Evolutionary conservation across 2,888 invertebrate species (phyloP).

Genomic region (Gymnoscelis rufifasciata): DNA sequence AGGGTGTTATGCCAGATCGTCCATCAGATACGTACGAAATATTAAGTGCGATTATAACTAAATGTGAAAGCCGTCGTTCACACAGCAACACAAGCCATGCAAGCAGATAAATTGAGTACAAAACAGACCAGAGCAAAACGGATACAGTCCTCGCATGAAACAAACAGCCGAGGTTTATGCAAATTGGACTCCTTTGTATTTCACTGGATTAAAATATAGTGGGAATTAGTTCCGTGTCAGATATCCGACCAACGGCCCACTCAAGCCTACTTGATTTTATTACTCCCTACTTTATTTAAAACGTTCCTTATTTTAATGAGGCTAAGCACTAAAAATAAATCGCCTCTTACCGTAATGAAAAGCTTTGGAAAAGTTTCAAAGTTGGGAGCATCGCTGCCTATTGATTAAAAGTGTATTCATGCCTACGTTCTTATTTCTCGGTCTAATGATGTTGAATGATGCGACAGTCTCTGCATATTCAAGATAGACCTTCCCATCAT

Average conservation of each 20-base stretch:
- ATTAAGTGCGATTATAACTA: no score
- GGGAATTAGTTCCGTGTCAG: conserved; percentile 76
- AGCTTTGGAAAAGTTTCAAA: conserved; percentile 22
- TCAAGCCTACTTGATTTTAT: conserved; percentile 62
- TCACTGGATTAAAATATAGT: conserved; percentile 76
- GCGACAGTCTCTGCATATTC: conserved; percentile 64
- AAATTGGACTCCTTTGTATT: conserved; percentile 77
- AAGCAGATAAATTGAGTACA: conserved; percentile 69
- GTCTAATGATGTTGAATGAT: conserved; percentile 72
- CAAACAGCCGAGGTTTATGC: conserved; percentile 76
- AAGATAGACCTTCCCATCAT: conserved; percentile 62
- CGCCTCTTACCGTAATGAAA: conserved; percentile 17
- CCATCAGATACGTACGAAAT: no score
- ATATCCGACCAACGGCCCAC: conserved; percentile 58
- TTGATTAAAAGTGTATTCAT: conserved; percentile 48
- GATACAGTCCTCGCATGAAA: conserved; percentile 73
- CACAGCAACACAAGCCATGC: conserved; percentile 35
- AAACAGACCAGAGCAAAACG: conserved; percentile 67
- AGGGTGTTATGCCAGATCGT: no score
- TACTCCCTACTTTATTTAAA: conserved; percentile 56
- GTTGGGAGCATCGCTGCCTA: conserved; percentile 20
- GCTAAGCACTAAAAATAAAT: conserved; percentile 29
- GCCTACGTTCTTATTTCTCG: conserved; percentile 49
- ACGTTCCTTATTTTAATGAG: conserved; percentile 41
- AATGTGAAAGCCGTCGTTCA: conserved; percentile 25